A percentile compares a stretch with the other conserved stretches of the same genome.
Evolutionary conservation across 2,797 vertebrate genomes (phyloP).

Genomic region (Danio choprae): DNA sequence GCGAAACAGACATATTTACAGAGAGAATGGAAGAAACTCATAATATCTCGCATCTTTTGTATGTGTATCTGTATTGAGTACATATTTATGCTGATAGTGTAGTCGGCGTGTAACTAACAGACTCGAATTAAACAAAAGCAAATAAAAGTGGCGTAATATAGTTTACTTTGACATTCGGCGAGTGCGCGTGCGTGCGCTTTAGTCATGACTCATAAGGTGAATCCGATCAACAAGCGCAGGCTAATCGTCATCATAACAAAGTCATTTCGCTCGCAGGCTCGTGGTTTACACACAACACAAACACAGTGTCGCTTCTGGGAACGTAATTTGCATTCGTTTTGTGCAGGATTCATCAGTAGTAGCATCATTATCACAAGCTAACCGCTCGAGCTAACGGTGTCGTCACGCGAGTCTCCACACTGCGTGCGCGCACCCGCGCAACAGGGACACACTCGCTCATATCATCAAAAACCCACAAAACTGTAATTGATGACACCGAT

Average conservation of each 20-base stretch:
- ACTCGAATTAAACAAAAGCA: neutral
- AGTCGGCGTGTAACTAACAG: neutral
- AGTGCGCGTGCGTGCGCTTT: neutral
- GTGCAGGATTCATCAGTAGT: neutral
- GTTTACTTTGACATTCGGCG: neutral
- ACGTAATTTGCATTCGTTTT: neutral
- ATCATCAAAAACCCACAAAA: constrained; percentile 9
- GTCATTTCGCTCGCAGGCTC: neutral
- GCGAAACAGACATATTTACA: neutral
- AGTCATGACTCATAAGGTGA: constrained; percentile 33
- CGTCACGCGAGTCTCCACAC: constrained; percentile 28
- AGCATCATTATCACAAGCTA: neutral
- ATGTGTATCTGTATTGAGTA: neutral
- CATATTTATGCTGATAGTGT: neutral
- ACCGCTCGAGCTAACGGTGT: constrained; percentile 3
- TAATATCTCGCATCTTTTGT: neutral
- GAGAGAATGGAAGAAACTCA: neutral
- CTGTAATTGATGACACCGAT: neutral
- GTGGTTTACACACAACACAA: neutral
- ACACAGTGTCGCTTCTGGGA: neutral
- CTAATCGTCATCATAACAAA: neutral
- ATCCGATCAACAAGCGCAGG: constrained; percentile 32
- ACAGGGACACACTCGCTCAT: neutral
- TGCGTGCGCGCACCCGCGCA: constrained; percentile 7
- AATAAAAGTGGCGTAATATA: neutral